Conservation (phyloP, 2,888 invertebrate genomes). For the Brachypalpus laphriformis region DNA sequence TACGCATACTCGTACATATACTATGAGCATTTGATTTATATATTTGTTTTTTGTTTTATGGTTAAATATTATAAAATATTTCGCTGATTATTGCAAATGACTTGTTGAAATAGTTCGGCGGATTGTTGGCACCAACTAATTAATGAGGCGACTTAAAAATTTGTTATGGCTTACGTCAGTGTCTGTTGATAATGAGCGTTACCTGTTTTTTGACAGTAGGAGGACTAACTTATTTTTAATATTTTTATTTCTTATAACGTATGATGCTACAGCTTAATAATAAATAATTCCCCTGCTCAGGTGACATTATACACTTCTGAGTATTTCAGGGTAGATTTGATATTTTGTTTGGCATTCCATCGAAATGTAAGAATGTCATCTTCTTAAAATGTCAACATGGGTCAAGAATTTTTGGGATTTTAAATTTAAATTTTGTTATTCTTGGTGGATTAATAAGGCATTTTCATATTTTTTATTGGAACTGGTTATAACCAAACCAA, state of each 20-base stretch:
- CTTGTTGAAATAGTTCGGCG: constrained; percentile 9
- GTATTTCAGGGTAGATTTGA: not conserved
- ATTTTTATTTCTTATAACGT: not conserved
- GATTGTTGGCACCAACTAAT: constrained; percentile 37
- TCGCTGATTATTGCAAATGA: constrained; percentile 7
- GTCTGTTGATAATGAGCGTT: not conserved
- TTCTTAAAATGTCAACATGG: constrained; percentile 1
- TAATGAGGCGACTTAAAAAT: not conserved
- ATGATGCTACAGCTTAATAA: not conserved
- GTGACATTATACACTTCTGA: not conserved
- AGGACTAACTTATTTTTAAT: not conserved
- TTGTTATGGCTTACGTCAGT: not conserved
- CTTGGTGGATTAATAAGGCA: not conserved
- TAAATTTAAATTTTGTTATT: not conserved
- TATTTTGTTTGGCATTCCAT: not conserved
- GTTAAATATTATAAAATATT: constrained; percentile 3
- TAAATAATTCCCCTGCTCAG: not conserved
- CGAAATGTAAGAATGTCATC: not conserved
- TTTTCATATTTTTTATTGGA: not conserved
- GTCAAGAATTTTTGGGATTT: not conserved
- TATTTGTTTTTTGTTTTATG: constrained; percentile 1
- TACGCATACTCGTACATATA: not conserved
- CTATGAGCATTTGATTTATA: not conserved
- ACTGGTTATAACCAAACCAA: not conserved
- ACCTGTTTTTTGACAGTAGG: not conserved